Evolutionary conservation across 2,113 vertebrate species (phyloP).

Genomic region (Podocnemis expansa): DNA sequence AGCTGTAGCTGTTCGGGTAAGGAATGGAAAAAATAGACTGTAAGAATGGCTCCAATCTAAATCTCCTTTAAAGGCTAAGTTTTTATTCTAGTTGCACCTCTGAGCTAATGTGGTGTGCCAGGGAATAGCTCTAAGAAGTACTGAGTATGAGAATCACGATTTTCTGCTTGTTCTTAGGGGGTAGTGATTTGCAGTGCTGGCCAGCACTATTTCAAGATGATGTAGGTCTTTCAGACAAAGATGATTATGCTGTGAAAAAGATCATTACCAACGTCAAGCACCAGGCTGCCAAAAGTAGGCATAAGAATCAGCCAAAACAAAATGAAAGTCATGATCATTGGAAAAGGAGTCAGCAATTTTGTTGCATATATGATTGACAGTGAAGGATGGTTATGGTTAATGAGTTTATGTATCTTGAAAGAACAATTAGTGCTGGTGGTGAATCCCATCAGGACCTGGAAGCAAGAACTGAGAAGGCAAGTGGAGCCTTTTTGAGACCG

Average conservation of each 20-base stretch:
- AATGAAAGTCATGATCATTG: background rate
- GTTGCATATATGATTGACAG: background rate
- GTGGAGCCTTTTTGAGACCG: background rate
- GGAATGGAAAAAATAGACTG: background rate
- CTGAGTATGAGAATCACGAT: background rate
- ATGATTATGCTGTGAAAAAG: background rate
- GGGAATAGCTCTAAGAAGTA: background rate
- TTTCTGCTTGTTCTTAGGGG: background rate
- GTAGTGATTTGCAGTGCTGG: background rate
- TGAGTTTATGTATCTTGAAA: background rate
- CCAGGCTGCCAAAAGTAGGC: background rate
- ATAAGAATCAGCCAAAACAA: background rate
- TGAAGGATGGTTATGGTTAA: background rate
- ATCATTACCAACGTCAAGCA: background rate
- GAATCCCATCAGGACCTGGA: background rate
- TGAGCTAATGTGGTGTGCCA: background rate
- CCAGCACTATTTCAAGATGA: background rate
- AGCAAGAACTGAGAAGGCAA: background rate
- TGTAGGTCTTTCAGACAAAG: background rate
- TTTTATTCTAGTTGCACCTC: background rate
- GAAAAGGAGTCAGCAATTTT: background rate
- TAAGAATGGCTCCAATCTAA: background rate
- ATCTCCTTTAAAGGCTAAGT: background rate
- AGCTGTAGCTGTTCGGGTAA: background rate
- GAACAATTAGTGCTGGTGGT: background rate